Evolutionary conservation across 1,140 invertebrate species (phyloP).

Genomic region (Muscidifurax raptorellus): DNA sequence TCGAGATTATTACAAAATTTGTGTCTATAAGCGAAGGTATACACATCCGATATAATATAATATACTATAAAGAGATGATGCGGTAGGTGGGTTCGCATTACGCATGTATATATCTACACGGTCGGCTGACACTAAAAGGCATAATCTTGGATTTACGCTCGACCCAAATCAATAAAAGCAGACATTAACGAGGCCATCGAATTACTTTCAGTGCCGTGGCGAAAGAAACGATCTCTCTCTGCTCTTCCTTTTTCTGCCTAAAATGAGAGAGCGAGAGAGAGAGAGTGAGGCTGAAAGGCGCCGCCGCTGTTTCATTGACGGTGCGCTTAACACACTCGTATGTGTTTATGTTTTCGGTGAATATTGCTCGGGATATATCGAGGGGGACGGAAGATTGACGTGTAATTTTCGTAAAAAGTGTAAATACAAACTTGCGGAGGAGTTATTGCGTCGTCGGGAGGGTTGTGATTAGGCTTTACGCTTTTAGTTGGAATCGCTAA

Average conservation of each 20-base stretch:
- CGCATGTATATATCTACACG: slow-evolving; percentile 43
- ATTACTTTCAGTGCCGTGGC: slow-evolving; percentile 65
- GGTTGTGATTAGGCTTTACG: background rate
- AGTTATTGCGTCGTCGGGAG: background rate
- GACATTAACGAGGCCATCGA: slow-evolving; percentile 72
- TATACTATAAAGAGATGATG: slow-evolving; percentile 14
- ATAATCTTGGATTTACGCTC: slow-evolving; percentile 51
- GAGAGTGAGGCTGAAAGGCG: slow-evolving; percentile 24
- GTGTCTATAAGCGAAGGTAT: background rate
- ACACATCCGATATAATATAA: background rate
- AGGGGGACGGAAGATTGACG: background rate
- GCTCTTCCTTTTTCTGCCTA: slow-evolving; percentile 46
- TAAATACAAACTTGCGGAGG: background rate
- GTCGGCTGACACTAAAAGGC: slow-evolving; percentile 52
- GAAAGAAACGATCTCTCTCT: slow-evolving; percentile 59
- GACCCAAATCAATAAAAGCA: slow-evolving; percentile 67
- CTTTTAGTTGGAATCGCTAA: background rate
- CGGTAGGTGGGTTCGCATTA: slow-evolving; percentile 44
- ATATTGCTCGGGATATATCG: background rate
- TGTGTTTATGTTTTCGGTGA: background rate
- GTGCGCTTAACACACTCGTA: slow-evolving; percentile 21
- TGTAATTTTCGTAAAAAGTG: slow-evolving; percentile 2
- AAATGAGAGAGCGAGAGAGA: slow-evolving; percentile 35
- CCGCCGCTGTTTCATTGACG: slow-evolving; percentile 18
- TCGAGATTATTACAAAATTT: slow-evolving; percentile 28